Percentiles rank a stretch among this genome's conserved stretches.
Evolutionary conservation across 2,888 invertebrate species (phyloP).

Genomic region (Sarcophaga subvicina): DNA sequence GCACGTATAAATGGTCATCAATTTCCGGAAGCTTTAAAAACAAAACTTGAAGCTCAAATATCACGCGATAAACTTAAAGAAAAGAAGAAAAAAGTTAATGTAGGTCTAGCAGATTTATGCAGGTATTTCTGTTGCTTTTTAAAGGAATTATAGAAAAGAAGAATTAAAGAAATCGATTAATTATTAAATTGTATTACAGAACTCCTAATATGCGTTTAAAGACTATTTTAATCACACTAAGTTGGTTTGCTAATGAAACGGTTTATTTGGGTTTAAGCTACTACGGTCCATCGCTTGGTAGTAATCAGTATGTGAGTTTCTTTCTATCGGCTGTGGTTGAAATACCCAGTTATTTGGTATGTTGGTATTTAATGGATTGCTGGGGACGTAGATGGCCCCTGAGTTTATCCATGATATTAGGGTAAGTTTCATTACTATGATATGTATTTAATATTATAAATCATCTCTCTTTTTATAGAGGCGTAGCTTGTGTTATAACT

Average conservation of each 20-base stretch:
- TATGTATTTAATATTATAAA: background rate
- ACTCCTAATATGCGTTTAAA: slow-evolving; percentile 95
- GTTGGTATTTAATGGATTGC: slow-evolving; percentile 94
- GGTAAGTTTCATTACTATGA: slow-evolving; percentile 83
- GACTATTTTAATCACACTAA: slow-evolving; percentile 91
- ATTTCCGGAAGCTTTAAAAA: slow-evolving; percentile 88
- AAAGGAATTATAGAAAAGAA: background rate
- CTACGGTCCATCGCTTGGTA: slow-evolving; percentile 94
- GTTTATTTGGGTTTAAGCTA: slow-evolving; percentile 96
- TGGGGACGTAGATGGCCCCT: slow-evolving; percentile 95
- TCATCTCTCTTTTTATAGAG: slow-evolving; percentile 82
- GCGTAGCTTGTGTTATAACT: slow-evolving; percentile 92
- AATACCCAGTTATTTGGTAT: slow-evolving; percentile 93
- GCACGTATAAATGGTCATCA: slow-evolving; percentile 90
- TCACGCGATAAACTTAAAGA: slow-evolving; percentile 85
- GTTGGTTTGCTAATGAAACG: slow-evolving; percentile 96
- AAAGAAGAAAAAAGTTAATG: slow-evolving; percentile 82
- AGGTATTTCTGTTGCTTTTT: slow-evolving; percentile 69
- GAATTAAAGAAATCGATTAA: background rate
- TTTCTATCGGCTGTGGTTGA: slow-evolving; percentile 93
- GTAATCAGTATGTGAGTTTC: slow-evolving; percentile 94
- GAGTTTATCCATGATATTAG: slow-evolving; percentile 91
- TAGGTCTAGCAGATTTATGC: slow-evolving; percentile 81
- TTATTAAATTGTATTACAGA: slow-evolving; percentile 71
- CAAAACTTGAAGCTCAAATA: slow-evolving; percentile 88